A percentile compares a stretch with the other conserved stretches of the same genome.
Evolutionary conservation across 1,140 invertebrate species (phyloP).

Genomic region (Pseudomyrmex sp.): DNA sequence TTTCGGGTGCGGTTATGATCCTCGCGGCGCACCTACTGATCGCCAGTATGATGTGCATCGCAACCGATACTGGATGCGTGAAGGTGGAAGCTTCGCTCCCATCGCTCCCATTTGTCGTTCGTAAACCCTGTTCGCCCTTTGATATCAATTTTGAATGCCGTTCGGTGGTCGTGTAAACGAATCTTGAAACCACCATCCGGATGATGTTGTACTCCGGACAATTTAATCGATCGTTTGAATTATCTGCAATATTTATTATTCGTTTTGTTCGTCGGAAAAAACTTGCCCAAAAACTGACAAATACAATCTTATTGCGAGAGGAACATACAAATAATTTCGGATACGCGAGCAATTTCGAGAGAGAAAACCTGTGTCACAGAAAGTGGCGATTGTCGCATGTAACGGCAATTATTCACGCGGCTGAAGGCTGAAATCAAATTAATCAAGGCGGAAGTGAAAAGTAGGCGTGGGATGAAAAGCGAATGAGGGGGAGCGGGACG

Average conservation of each 20-base stretch:
- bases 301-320: too few relatives aligned
- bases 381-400: conserved; percentile 56
- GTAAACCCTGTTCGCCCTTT: conserved; percentile 31
- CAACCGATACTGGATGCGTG: conserved; percentile 42
- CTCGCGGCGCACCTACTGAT: conserved; percentile 44
- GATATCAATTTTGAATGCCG: conserved; percentile 38
- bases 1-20: conserved; percentile 77
- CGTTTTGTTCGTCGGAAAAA: background rate
- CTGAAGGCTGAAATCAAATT: conserved; percentile 71
- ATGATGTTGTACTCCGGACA: background rate
- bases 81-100: conserved; percentile 52
- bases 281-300: background rate
- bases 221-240: background rate
- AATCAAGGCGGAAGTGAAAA: conserved; percentile 62
- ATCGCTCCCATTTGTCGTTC: conserved; percentile 30
- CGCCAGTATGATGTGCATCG: conserved; percentile 34
- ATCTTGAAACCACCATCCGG: background rate
- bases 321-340: conserved; percentile 3
- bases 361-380: conserved; percentile 38
- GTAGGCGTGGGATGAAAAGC: conserved; percentile 18
- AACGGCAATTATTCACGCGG: conserved; percentile 60
- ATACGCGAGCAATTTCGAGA: background rate
- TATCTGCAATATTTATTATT: background rate
- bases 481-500: conserved; percentile 58
- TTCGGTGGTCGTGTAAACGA: conserved; percentile 11